Conservation (phyloP, 2,888 invertebrate genomes). For the Parthenolecanium corni region DNA sequence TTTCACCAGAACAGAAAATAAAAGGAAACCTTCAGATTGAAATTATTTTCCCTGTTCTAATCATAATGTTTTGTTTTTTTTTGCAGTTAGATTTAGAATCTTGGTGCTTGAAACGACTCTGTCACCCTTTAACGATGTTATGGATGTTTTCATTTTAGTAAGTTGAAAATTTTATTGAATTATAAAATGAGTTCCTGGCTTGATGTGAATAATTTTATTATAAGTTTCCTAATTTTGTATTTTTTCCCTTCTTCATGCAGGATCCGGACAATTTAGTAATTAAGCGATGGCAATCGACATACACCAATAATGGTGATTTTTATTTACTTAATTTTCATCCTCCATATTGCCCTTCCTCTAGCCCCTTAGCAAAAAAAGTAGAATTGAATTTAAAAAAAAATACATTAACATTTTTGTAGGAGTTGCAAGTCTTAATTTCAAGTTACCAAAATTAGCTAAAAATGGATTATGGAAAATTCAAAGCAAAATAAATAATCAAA, state of each 20-base stretch:
- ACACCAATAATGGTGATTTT: slow-evolving; percentile 37
- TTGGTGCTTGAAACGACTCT: slow-evolving; percentile 39
- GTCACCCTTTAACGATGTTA: slow-evolving; percentile 39
- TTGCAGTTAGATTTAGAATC: slow-evolving; percentile 38
- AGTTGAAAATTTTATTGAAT: slow-evolving; percentile 31
- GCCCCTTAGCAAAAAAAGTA: no score
- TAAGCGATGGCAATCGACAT: slow-evolving; percentile 39
- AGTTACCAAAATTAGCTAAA: slow-evolving; percentile 38
- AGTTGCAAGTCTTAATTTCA: slow-evolving; percentile 38
- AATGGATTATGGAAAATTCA: slow-evolving; percentile 39
- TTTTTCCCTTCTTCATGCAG: slow-evolving; percentile 35
- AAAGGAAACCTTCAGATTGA: no score
- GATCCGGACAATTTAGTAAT: slow-evolving; percentile 39
- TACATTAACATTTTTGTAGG: slow-evolving; percentile 34
- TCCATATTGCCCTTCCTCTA: no score
- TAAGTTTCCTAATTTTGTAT: no score
- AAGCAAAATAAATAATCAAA: slow-evolving; percentile 37
- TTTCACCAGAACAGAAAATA: no score
- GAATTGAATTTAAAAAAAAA: no score
- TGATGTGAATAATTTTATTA: no score
- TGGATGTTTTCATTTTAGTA: slow-evolving; percentile 40
- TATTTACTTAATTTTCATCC: no score
- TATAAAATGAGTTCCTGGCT: no score
- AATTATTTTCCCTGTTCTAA: no score
- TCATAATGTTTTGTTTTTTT: no score